Evolutionary conservation across 2,888 invertebrate species (phyloP), one percentile per base, ranked within the genome.

Genomic region (Trachelus iudaicus): DNA sequence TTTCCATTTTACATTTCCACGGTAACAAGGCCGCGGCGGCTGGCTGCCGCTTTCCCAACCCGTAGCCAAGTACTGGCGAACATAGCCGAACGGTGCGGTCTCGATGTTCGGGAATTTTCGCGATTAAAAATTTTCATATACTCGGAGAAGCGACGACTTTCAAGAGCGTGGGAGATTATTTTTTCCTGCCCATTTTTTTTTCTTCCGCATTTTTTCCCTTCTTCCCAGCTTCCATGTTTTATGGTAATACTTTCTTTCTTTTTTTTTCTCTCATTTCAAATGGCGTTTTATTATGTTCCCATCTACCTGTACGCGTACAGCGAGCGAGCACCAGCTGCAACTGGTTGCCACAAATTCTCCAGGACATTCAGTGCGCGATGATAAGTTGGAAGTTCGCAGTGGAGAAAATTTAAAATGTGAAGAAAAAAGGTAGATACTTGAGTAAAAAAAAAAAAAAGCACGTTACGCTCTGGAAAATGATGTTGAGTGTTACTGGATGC

Each of bases 1-100:
- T 81, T 81, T 81, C 81, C 81, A 79, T 81, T 81, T 81, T 71
- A 74, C 69, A 69, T 78, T 69, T 71, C 12, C 33, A 37, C 37
- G 2, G 56, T 56, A 56, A 56, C 56, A 23, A 56, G 56, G 23
- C 56, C 2, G 23, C 56, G 56, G 23, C 56, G 6, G 23, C 37
- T 3, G 37, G 37, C 13, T 15, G 13, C 0, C n/a, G n/a, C n/a
- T n/a, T 56, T 9, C 6, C 40, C 6, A 15, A 15, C 40, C 40
- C 15, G 6, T 40, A 23, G 15, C 40, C 40, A 23, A 15, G 40
- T 40, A 40, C 15, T 2, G 40, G 23, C 40, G 6, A 40, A 40
- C 40, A 6, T 40, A 40, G 40, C 40, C 40, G 15, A 40, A 40
- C 40, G 6, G 6, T 15, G 40, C 1, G 15, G 13, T 40, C 4